These are phyloP conservation scores for Trachythela sp. DNA, from an alignment of 64 coral and sea anemone genomes.

Conservation along the genomic window DNA sequence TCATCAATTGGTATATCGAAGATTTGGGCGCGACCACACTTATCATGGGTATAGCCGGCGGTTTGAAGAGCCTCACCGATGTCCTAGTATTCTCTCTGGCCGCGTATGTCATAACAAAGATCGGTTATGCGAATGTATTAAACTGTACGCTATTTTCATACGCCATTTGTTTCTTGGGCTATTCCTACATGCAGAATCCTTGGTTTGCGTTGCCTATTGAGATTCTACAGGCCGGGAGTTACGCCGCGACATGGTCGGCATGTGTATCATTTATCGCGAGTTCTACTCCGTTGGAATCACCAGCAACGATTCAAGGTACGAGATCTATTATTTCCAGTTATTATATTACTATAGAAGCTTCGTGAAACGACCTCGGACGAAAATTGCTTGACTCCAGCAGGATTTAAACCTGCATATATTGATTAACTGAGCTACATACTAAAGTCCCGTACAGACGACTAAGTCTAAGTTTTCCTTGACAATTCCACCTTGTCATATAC, in stretches of 20 bases:
- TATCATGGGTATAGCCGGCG: slow-evolving; percentile 75
- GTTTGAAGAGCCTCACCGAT: slow-evolving; percentile 56
- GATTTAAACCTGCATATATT: too few relatives aligned
- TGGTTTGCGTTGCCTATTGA: slow-evolving; percentile 66
- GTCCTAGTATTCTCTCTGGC: slow-evolving; percentile 60
- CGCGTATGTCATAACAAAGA: slow-evolving; percentile 28
- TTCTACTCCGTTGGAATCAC: slow-evolving; percentile 50
- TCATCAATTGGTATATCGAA: slow-evolving; percentile 88
- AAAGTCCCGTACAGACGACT: too few relatives aligned
- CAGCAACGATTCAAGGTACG: slow-evolving; percentile 73
- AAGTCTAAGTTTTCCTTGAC: too few relatives aligned
- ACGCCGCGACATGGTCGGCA: slow-evolving; percentile 73
- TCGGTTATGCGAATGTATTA: slow-evolving; percentile 48
- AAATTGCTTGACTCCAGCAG: too few relatives aligned
- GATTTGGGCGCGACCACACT: slow-evolving; percentile 56
- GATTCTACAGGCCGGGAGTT: slow-evolving; percentile 56
- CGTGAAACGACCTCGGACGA: too few relatives aligned
- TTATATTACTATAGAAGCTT: too few relatives aligned
- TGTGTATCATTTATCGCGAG: slow-evolving; percentile 65
- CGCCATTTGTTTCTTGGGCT: slow-evolving; percentile 53
- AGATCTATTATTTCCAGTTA: too few relatives aligned
- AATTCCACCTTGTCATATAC: too few relatives aligned
- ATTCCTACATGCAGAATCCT: slow-evolving; percentile 63
- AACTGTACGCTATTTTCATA: slow-evolving; percentile 53
- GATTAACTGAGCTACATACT: too few relatives aligned